phyloP scores from a whole-genome alignment of 2,797 vertebrate genomes.

The Pogonophryne albipinna region DNA sequence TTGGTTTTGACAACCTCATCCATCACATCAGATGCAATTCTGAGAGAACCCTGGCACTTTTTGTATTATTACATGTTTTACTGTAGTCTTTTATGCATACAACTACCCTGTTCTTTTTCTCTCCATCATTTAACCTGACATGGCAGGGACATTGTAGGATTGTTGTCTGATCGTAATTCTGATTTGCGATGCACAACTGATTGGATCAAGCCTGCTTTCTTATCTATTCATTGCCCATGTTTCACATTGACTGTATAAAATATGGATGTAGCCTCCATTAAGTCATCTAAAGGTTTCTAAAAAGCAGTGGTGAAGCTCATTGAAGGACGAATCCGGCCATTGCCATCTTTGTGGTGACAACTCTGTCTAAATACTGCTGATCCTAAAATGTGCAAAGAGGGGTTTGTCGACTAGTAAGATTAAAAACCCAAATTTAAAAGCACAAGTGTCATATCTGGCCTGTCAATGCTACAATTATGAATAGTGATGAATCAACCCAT shows the following conservation, averaged over 20 bases:
- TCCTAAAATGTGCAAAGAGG: no score
- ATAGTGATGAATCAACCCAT: neutral
- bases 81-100: constrained; percentile 19
- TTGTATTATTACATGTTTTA: constrained; percentile 31
- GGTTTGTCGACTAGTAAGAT: no score
- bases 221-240: neutral
- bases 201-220: neutral
- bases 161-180: neutral
- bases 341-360: no score
- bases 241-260: neutral
- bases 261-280: no score
- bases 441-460: no score
- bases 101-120: neutral
- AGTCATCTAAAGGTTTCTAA: no score
- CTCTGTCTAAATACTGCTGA: no score
- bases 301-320: no score
- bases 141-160: neutral
- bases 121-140: neutral
- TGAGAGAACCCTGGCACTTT: constrained; percentile 28
- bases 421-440: no score
- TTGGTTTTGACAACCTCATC: constrained; percentile 63
- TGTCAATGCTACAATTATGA: no score
- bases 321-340: no score
- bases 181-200: constrained; percentile 14
- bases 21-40: constrained; percentile 55